phyloP scores from a whole-genome alignment of 1,140 invertebrate species.

The Acyrthosiphon pisum region DNA sequence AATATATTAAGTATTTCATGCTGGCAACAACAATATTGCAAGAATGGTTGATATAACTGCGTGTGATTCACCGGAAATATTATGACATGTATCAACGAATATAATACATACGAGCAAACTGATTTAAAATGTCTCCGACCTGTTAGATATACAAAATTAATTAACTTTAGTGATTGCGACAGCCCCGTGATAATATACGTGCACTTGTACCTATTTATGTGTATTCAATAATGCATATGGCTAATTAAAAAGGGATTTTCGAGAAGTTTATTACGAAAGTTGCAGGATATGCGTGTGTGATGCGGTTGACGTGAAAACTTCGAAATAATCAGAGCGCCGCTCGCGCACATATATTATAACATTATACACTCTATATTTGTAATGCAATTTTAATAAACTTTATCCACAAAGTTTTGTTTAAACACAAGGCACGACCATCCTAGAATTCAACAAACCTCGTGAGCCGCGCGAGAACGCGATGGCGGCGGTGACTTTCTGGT shows the following conservation, averaged over 20 bases:
- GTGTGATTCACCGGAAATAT: neutral
- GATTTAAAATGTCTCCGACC: neutral
- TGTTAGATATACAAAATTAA: neutral
- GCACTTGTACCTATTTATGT: neutral
- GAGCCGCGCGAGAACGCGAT: neutral
- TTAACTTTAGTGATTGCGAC: neutral
- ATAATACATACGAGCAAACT: neutral
- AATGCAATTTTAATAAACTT: slow-evolving; percentile 35
- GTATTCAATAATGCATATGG: neutral
- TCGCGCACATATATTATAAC: no score
- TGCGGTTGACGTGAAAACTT: neutral
- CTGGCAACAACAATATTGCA: neutral
- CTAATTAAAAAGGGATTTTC: slow-evolving; percentile 2
- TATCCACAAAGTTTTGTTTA: neutral
- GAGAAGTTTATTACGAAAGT: neutral
- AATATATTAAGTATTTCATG: neutral
- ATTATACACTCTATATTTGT: slow-evolving; percentile 9
- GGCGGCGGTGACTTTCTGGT: neutral
- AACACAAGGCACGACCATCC: neutral
- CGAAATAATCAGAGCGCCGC: neutral
- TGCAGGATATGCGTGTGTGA: neutral
- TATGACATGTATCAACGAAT: neutral
- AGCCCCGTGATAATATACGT: neutral
- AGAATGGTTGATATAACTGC: neutral
- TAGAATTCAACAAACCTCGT: neutral